A percentile compares a stretch with the other conserved stretches of the same genome.
Evolutionary conservation across 2,113 vertebrate species (phyloP).

Genomic region (Triplophysa dalaica): DNA sequence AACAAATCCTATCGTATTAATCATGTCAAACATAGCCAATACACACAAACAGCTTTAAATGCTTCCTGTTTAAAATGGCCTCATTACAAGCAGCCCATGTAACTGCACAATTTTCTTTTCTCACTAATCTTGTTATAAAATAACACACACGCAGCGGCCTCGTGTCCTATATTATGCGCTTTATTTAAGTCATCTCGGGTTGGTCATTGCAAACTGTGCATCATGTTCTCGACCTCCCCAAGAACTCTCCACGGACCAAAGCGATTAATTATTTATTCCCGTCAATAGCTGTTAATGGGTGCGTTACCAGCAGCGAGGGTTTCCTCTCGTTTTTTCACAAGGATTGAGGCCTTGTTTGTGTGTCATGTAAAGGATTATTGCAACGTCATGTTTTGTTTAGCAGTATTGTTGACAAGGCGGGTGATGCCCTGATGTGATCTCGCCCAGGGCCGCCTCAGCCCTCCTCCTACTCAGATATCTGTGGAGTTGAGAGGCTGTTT

Average conservation of each 20-base stretch:
- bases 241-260: constrained; percentile 58
- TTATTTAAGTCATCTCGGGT: constrained; percentile 66
- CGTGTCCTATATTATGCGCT: constrained; percentile 25
- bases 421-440: constrained; percentile 33
- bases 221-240: constrained; percentile 63
- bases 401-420: constrained; percentile 30
- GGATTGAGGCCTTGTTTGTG: constrained; percentile 11
- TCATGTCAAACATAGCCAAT: constrained; percentile 4
- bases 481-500: constrained; percentile 65
- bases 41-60: constrained; percentile 15
- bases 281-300: constrained; percentile 58
- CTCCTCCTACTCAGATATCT: constrained; percentile 34
- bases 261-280: constrained; percentile 72
- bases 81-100: constrained; percentile 28
- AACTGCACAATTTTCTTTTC: constrained; percentile 67
- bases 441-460: constrained; percentile 42
- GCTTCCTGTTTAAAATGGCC: background rate
- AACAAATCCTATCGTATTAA: background rate
- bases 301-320: constrained; percentile 42
- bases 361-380: constrained; percentile 30
- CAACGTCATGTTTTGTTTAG: constrained; percentile 42
- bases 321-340: constrained; percentile 34
- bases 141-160: constrained; percentile 56
- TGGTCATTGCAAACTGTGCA: constrained; percentile 67
- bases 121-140: constrained; percentile 68